Evolutionary conservation across 2,113 vertebrate genomes (phyloP).

Genomic region (Microtus ochrogaster): DNA sequence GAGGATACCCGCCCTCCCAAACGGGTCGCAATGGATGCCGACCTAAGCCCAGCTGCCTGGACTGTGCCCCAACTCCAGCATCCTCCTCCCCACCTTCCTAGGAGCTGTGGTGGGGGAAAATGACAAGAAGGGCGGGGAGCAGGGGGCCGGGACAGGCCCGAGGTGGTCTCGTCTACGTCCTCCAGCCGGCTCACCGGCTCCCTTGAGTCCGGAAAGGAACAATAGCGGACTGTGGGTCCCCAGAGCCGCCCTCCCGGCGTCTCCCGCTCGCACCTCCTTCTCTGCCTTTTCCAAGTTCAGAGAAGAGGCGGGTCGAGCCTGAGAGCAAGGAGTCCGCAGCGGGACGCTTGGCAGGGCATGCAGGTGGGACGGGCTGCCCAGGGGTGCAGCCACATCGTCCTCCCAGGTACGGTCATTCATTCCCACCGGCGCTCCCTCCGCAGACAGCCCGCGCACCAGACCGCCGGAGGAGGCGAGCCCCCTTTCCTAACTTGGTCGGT

Average conservation of each 20-base stretch:
- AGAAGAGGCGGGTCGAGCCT: not conserved
- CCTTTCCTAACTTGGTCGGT: slow-evolving; percentile 13
- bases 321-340: not conserved
- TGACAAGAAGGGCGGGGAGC: too few relatives aligned
- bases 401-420: slow-evolving; percentile 51
- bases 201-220: slow-evolving; percentile 38
- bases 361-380: slow-evolving; percentile 29
- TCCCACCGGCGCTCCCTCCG: slow-evolving; percentile 19
- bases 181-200: not conserved
- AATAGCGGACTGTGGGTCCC: slow-evolving; percentile 65
- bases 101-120: not conserved
- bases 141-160: not conserved
- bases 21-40: not conserved
- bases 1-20: not conserved
- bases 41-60: not conserved
- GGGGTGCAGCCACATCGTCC: not conserved
- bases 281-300: slow-evolving; percentile 54
- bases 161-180: not conserved
- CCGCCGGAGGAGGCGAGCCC: not conserved
- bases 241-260: not conserved
- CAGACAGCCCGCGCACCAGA: not conserved
- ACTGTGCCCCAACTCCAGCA: slow-evolving; percentile 52
- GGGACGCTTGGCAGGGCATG: not conserved
- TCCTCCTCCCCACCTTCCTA: not conserved
- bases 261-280: slow-evolving; percentile 18